phyloP scores from a whole-genome alignment of 2,113 vertebrate species.

The Nibea albiflora region DNA sequence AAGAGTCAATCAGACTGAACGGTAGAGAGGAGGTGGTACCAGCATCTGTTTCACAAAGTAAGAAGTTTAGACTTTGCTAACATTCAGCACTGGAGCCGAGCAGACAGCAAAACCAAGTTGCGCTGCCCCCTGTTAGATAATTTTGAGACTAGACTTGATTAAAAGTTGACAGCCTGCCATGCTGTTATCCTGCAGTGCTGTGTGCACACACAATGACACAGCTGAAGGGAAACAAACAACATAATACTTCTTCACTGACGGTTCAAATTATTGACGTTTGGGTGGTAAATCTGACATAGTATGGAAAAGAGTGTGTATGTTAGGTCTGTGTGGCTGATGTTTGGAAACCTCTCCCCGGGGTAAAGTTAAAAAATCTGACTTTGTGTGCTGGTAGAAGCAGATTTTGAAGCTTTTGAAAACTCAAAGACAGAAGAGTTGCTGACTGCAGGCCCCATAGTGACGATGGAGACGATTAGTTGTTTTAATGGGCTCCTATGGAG shows the following conservation, averaged over 20 bases:
- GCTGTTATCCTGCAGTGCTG: not conserved
- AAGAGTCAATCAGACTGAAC: not conserved
- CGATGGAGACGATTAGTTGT: conserved; percentile 10
- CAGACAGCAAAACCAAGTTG: not conserved
- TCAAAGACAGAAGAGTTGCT: not conserved
- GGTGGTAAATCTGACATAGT: not conserved
- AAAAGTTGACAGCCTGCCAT: not conserved
- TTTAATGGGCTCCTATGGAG: conserved; percentile 8
- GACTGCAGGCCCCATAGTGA: not conserved
- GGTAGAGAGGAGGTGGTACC: too few relatives aligned
- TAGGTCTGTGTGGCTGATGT: not conserved
- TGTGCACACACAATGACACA: not conserved
- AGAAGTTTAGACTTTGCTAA: not conserved
- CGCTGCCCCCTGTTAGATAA: not conserved
- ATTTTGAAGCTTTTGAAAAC: not conserved
- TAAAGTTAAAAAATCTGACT: not conserved
- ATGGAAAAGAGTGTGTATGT: not conserved
- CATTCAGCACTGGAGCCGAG: not conserved
- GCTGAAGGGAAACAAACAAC: too few relatives aligned
- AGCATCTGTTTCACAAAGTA: too few relatives aligned
- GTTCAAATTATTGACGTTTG: too few relatives aligned
- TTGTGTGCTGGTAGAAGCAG: not conserved
- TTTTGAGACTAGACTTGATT: not conserved
- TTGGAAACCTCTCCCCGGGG: not conserved
- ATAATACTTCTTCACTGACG: too few relatives aligned